Evolutionary conservation across 2,888 invertebrate genomes (phyloP).

Genomic region (Reticulitermes lucifugus): DNA sequence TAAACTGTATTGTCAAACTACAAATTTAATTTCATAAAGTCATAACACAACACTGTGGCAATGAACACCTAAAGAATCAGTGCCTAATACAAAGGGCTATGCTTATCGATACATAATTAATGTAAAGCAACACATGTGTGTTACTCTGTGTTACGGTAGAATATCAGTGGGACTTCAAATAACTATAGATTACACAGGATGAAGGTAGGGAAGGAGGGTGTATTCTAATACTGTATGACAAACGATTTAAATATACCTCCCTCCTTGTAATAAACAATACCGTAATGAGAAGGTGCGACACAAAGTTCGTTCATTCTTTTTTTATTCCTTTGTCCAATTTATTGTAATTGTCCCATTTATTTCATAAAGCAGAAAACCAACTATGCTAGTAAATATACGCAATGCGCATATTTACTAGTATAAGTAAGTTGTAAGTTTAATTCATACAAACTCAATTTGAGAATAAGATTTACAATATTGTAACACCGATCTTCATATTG

Average conservation of each 20-base stretch:
- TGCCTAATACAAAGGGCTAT: not conserved
- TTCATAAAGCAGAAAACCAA: slow-evolving; percentile 35
- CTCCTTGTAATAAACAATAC: slow-evolving; percentile 33
- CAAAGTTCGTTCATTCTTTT: slow-evolving; percentile 10
- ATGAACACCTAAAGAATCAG: not conserved
- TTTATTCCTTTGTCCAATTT: slow-evolving; percentile 27
- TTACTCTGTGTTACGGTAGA: not conserved
- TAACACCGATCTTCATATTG: not conserved
- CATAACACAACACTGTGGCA: not conserved
- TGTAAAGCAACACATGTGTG: not conserved
- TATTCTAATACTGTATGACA: slow-evolving; percentile 29
- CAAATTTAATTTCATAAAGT: not conserved
- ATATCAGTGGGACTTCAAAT: slow-evolving; percentile 4
- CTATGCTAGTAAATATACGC: slow-evolving; percentile 1
- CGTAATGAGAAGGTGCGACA: slow-evolving; percentile 41
- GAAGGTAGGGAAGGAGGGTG: slow-evolving; percentile 8
- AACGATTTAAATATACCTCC: slow-evolving; percentile 38
- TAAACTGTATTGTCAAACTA: too few relatives aligned
- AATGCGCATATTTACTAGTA: not conserved
- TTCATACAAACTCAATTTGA: not conserved
- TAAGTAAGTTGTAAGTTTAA: not conserved
- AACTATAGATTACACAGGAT: not conserved
- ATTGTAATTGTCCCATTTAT: slow-evolving; percentile 42
- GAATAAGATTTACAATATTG: slow-evolving; percentile 25
- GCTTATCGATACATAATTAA: not conserved